phyloP scores from a whole-genome alignment of 2,888 invertebrate genomes.

The Rhogogaster chlorosoma region DNA sequence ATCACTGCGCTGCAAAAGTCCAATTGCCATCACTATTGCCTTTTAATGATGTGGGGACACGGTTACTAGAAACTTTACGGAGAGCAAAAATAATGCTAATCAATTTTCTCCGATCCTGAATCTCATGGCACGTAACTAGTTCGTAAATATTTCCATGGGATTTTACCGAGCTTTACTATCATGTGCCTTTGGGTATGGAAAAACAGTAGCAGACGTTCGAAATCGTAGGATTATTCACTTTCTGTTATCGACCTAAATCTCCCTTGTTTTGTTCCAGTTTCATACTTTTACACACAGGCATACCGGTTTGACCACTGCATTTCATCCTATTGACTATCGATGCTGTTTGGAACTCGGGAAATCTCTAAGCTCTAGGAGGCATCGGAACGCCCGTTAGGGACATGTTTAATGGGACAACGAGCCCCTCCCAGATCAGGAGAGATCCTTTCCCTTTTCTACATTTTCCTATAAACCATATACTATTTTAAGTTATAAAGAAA shows the following conservation, averaged over 20 bases:
- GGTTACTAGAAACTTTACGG: neutral
- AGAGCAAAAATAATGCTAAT: neutral
- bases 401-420: conserved; percentile 16
- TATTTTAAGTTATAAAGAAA: neutral
- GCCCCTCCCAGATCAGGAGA: conserved; percentile 34
- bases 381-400: conserved; percentile 6
- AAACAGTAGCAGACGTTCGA: neutral
- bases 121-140: neutral
- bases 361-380: conserved; percentile 20
- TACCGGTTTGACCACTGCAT: conserved; percentile 39
- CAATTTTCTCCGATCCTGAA: neutral
- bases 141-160: neutral
- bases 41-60: neutral
- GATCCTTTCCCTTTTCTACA: conserved; percentile 49
- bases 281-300: conserved; percentile 27
- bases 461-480: neutral
- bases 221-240: conserved; percentile 65
- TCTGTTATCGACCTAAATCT: conserved; percentile 69
- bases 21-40: neutral
- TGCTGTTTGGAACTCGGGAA: conserved; percentile 36
- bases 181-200: neutral
- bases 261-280: conserved; percentile 56
- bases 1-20: neutral
- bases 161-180: neutral
- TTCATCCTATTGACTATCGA: conserved; percentile 27